A percentile compares a stretch with the other conserved stretches of the same genome.
Evolutionary conservation across 2,888 invertebrate genomes (phyloP).

Genomic region (Sussaba pulchella): DNA sequence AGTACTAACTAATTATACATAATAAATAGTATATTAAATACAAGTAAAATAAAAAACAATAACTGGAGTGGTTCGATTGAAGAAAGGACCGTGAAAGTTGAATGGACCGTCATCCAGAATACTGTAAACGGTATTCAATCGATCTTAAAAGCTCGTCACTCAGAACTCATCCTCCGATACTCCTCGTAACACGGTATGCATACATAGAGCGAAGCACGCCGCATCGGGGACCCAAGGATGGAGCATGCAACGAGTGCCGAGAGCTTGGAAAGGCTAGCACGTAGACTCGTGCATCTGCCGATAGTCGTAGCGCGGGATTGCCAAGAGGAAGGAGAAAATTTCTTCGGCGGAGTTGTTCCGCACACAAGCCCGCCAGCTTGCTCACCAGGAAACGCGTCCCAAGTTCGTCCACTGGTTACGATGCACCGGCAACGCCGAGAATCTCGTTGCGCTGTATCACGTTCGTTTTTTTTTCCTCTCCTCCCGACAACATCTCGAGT

Average conservation of each 20-base stretch:
- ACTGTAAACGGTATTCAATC: background rate
- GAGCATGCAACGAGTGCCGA: no score
- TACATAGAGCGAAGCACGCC: background rate
- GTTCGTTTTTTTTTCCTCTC: conserved; percentile 52
- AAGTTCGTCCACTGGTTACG: conserved; percentile 28
- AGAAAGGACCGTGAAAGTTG: background rate
- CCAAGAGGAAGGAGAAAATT: conserved; percentile 23
- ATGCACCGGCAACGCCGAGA: conserved; percentile 19
- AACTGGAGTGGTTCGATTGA: no score
- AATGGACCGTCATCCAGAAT: background rate
- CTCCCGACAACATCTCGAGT: conserved; percentile 39
- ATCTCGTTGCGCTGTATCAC: conserved; percentile 59
- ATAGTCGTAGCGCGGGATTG: conserved; percentile 39
- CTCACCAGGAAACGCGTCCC: conserved; percentile 54
- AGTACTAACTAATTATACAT: background rate
- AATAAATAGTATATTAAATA: background rate
- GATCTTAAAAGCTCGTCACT: background rate
- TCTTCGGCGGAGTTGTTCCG: conserved; percentile 19
- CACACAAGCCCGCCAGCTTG: conserved; percentile 37
- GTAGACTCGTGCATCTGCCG: conserved; percentile 58
- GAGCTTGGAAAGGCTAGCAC: conserved; percentile 53
- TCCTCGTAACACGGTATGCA: background rate
- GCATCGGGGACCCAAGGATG: no score
- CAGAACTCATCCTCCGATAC: background rate
- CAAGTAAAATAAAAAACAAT: no score